These are phyloP conservation scores for Drosophila merina DNA, from an alignment of 2,888 invertebrate genomes.

Conservation along the genomic window DNA sequence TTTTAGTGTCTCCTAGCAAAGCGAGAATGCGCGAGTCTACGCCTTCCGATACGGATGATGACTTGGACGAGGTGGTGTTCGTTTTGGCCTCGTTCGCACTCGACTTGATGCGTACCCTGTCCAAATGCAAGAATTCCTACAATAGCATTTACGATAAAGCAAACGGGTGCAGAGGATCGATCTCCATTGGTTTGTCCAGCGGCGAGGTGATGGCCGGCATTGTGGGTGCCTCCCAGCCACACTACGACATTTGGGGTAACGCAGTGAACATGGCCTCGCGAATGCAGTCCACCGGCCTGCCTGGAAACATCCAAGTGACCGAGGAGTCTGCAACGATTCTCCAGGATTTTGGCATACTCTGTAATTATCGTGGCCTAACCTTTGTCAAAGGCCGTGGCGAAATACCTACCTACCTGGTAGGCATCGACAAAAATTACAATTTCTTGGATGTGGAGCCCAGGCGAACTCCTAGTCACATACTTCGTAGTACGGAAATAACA, in stretches of 20 bases:
- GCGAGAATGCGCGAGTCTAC: no score
- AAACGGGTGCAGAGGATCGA: slow-evolving; percentile 63
- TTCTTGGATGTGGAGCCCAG: not conserved
- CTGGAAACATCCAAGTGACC: not conserved
- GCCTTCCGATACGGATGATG: not conserved
- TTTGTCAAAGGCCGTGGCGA: slow-evolving; percentile 88
- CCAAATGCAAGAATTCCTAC: slow-evolving; percentile 84
- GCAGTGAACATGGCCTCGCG: slow-evolving; percentile 3
- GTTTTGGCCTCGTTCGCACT: slow-evolving; percentile 84
- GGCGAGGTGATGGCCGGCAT: slow-evolving; percentile 95
- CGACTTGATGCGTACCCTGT: slow-evolving; percentile 88
- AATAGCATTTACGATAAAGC: slow-evolving; percentile 84
- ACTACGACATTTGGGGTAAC: slow-evolving; percentile 4
- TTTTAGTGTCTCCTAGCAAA: not conserved
- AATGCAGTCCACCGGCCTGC: slow-evolving; percentile 1
- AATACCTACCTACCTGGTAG: slow-evolving; percentile 90
- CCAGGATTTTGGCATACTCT: slow-evolving; percentile 87
- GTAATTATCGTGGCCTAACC: slow-evolving; percentile 88
- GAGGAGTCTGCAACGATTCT: not conserved
- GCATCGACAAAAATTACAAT: slow-evolving; percentile 85
- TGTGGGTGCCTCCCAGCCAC: slow-evolving; percentile 4
- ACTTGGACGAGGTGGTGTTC: slow-evolving; percentile 85
- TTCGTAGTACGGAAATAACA: not conserved
- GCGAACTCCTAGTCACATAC: not conserved
- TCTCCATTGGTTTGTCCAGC: slow-evolving; percentile 90